Base-by-base conservation (phyloP, 2,113 vertebrate species). In the Caretta caretta region DNA sequence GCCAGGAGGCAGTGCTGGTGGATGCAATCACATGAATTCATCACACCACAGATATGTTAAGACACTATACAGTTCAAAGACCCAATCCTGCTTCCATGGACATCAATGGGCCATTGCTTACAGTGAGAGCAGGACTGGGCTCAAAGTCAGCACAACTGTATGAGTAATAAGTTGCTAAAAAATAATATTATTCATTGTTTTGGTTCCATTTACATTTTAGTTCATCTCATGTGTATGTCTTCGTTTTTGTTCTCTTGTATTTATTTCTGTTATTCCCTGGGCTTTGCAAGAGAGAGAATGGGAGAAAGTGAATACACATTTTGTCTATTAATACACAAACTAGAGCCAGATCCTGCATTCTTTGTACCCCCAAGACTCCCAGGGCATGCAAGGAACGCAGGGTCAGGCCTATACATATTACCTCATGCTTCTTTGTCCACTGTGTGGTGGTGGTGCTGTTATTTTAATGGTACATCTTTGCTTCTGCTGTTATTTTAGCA, bases 401-500 rank as follows among this genome's bases (percentile, higher is more conserved):
- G 96, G 93, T 95, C 81, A 85, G 81, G 79, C 46, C 90, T 94
- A 81, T 90, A 94, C 95, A 46, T 90, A 92, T 87, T 88, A 22
- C 27, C 92, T 59, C 93, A 87, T 81, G 95, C 89, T 94, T 69
- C 27, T 95, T 96, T 96, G 96, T 96, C 95, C 95, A 97, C 96
- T 92, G 96, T 97, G 93, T 92, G 96, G 96, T 97, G 95, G 94
- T 96, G 96, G 95, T 95, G 87, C 93, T 96, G 89, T 95, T 96
- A 95, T 96, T 97, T 97, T 96, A 96, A 97, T 87, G 95, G 96
- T 96, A 97, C 88, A 95, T 96, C 92, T 97, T 90, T 96, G 85
- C 92, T 95, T 94, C 95, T 96, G 94, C 94, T 97, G 86, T 92
- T 95, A 95, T 97, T 96, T 97, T 97, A 97, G 95, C 90, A 94